These are phyloP conservation scores for Oreortyx pictus DNA, from an alignment of 2,797 vertebrate species.

Conservation along the genomic window DNA sequence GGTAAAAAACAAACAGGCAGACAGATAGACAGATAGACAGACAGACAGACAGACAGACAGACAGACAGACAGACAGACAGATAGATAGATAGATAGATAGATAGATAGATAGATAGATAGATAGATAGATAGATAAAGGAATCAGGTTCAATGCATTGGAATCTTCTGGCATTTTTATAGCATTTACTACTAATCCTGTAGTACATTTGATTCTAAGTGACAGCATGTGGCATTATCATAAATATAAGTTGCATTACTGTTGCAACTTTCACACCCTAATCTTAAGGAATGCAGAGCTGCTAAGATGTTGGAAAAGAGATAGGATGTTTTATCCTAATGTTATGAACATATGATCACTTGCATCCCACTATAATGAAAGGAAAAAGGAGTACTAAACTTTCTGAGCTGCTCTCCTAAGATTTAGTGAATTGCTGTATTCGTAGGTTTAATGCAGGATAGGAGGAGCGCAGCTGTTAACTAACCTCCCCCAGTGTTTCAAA, in stretches of 20 bases:
- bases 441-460: background rate
- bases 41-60: no score
- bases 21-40: no score
- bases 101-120: no score
- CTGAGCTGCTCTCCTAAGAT: background rate
- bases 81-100: no score
- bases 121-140: background rate
- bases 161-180: conserved; percentile 37
- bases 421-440: background rate
- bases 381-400: background rate
- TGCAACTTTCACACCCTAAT: conserved; percentile 53
- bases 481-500: background rate
- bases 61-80: background rate
- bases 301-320: conserved; percentile 51
- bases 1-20: background rate
- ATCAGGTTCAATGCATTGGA: background rate
- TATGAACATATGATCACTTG: background rate
- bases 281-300: conserved; percentile 31
- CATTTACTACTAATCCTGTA: conserved; percentile 41
- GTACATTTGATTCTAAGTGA: conserved; percentile 42
- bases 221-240: conserved; percentile 50
- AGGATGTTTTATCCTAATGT: conserved; percentile 21
- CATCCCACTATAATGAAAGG: background rate
- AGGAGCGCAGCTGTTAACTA: background rate
- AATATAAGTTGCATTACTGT: conserved; percentile 53